Base-by-base conservation (phyloP, 1,140 invertebrate species). In the Heliconius himera region DNA sequence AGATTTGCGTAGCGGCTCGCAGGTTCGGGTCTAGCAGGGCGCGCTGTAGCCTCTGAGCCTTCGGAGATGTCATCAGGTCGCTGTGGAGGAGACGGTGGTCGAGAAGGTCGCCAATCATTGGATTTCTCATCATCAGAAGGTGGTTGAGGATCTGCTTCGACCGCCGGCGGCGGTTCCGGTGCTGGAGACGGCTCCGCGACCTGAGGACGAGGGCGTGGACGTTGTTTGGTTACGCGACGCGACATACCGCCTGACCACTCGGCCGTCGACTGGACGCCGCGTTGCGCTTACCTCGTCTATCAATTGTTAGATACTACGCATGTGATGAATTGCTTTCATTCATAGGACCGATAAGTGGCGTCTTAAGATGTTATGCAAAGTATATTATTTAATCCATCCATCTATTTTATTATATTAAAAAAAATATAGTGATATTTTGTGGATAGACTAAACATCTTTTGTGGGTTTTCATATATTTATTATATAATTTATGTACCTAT, bases 1-100 rank as follows among this genome's bases (percentile, higher is more conserved):
- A 98, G 95, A 91, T 98, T 97, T 78, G 96, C 96, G 91, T 97
- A 98, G 78, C 96, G 95, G 80, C 96, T 95, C 11, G 95, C 89
- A 11, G 96, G 95, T 85, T 94, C 87, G 33, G 89, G 80, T 85
- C 89, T 84, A 71, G 77, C 78, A 0, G 91, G 91, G 73, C 90
- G 83, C 60, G 80, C 83, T 80, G 89, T 93, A 76, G 85, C 92
- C 91, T 92, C 91, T 16, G 92, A 87, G 78, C 93, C 88, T 89
- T 94, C 93, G 11, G 93, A 94, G 81, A 88, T 77, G 76, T 94
- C 93, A 74, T 94, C 93, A 29, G 86, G 84, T 1, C 91, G 85
- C 56, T 91, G 89, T 70, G 95, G 91, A 22, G 94, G 94, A 22
- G 94, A 93, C 6, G 93, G 79, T 18, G 94, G 93, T 1, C 94